Evolutionary conservation across 2,113 vertebrate genomes (phyloP), one percentile per base, ranked within the genome.

Genomic region (Trichomycterus rosablanca): DNA sequence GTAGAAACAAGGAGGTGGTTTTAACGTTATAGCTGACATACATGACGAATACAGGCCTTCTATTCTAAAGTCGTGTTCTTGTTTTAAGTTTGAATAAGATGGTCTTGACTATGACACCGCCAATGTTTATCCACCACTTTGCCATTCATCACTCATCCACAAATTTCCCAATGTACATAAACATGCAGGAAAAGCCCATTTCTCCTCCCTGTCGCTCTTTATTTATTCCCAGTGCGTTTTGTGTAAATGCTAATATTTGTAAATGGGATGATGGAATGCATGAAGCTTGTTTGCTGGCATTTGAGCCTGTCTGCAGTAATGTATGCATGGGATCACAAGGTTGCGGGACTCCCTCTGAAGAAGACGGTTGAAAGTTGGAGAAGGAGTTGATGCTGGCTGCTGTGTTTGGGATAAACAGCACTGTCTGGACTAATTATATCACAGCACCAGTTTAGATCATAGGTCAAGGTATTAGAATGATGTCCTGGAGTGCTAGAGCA

Each of bases 171-270:
- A 48, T 32, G 28, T 54, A 72, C 53, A 65, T 74, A 48, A 74
- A 60, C 56, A 58, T 70, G 56, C 56, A 52, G 67, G 37, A 79
- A 71, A 75, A 61, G n/a, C 61, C 73, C 68, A 55, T 78, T 55
- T 58, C 34, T 26, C 55, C 63, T 65, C 52, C 71, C 55, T 65
- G 65, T 74, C 69, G 63, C 42, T 63, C 62, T 75, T 73, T 70
- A 74, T 74, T 74, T 75, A 66, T 55, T 67, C 66, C 72, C 76
- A 67, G 75, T 75, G 60, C 62, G 68, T 69, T 79, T 79, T 73
- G 66, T 54, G 79, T 78, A 71, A 81, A 80, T 79, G 75, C 63
- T 76, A 76, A 81, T 82, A 76, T 81, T 80, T 81, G 75, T 77
- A 80, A 83, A 81, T 69, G 37, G 59, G 10, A 18, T 44, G 46